Evolutionary conservation across 2,888 invertebrate species (phyloP), one percentile per base, ranked within the genome.

Genomic region (Drosophila dives): DNA sequence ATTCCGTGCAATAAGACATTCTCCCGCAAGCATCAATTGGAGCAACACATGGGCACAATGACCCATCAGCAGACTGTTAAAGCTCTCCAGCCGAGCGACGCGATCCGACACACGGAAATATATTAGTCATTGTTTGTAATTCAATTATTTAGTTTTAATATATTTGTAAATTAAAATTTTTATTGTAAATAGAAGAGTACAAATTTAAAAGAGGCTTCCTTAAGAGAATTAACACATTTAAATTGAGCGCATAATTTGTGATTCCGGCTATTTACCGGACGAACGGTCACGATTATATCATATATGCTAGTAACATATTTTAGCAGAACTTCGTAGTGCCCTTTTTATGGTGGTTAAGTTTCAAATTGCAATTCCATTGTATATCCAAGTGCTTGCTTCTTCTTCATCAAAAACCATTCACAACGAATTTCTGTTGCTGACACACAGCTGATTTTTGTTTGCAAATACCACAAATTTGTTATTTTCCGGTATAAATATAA

Each of bases 1-100:
- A 75, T 85, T 71, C 87, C 92, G 20, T 92, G 92, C 75, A 91
- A 92, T 66, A 92, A 92, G 70, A 92, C 92, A 32, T 92, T 92
- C 65, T 92, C 92, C 12, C 91, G 92, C 12, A 92, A 91, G 48
- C 92, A 92, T 77, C 92, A 92, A 60, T 65, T 92, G 61, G 92
- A 92, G 53, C 92, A 92, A 72, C 92, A 92, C 68, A 80, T 86
- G 49, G 86, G 90, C 23, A 92, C 92, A 7, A 86, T 92, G 75
- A 92, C 92, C 50, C 92, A 92, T 76, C 92, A 92, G 67, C 90
- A 92, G 72, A 91, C 89, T n/a, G 87, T 91, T 17, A 84, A 85
- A 68, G 65, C 75, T 26, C 66, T 75, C 4, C 79, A 89, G 71
- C 65, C 42, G 4, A 73, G 61, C 48, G 86, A 83, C 10, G 5